phyloP scores from a whole-genome alignment of 2,113 vertebrate species.

The Pygoscelis adeliae region DNA sequence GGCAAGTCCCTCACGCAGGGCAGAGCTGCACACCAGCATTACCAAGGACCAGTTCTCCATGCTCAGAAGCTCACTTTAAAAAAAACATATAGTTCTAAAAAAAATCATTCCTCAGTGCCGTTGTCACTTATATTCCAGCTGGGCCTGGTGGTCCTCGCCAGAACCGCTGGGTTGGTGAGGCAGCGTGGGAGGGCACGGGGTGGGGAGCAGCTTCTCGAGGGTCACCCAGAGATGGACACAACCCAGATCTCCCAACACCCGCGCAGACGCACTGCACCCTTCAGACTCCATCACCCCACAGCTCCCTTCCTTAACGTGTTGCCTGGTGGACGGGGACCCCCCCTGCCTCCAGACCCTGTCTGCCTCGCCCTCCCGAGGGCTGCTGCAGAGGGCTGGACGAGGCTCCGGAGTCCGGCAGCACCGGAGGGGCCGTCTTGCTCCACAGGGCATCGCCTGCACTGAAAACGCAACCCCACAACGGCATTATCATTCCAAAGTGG shows the following conservation, averaged over 20 bases:
- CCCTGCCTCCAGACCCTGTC: background rate
- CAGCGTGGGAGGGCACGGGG: rapidly evolving
- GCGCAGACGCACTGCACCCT: rapidly evolving
- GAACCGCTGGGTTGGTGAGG: background rate
- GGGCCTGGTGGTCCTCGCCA: background rate
- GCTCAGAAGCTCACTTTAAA: background rate
- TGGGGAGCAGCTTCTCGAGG: background rate
- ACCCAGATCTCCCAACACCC: background rate
- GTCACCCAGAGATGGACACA: background rate
- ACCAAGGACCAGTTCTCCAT: background rate
- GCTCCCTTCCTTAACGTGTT: background rate
- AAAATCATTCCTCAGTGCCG: background rate
- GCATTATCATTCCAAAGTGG: background rate
- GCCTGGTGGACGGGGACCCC: background rate
- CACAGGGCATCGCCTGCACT: background rate
- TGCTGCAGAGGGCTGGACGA: background rate
- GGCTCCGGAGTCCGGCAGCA: background rate
- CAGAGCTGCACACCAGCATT: rapidly evolving
- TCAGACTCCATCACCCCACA: background rate
- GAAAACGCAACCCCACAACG: rapidly evolving
- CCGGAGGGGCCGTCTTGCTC: background rate
- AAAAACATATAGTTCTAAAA: rapidly evolving
- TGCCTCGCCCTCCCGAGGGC: background rate
- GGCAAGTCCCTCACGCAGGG: rapidly evolving
- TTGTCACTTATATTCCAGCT: background rate